Base-by-base conservation (phyloP, 2,888 invertebrate genomes). In the Neoascia interrupta region DNA sequence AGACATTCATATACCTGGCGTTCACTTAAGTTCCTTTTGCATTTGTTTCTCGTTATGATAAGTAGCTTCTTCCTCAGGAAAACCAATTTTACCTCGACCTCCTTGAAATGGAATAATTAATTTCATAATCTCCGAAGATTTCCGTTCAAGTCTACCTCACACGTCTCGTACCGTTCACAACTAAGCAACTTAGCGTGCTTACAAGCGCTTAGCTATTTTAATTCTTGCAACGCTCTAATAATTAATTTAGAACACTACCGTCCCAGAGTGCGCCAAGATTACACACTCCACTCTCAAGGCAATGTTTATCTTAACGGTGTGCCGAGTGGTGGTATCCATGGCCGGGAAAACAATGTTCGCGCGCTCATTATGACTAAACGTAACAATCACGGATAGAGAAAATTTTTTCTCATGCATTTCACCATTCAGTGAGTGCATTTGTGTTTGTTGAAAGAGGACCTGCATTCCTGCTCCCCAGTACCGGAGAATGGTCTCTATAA, bases 261-360 rank as follows among this genome's bases (percentile, higher is more conserved):
- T 34, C 51, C 23, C 28, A 13, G 56, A 11, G 13, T 11, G 19
- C 16, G n/a, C 56, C 5, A 45, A 23, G 31, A 39, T 51, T 60
- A 21, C 23, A n/a, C n/a, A n/a, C n/a, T n/a, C 47, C 19, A 21
- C 31, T 56, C 19, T 45, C 21, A 37, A 45, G 53, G 6, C 53
- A 58, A 66, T 74, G 73, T 53, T 68, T 51, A 58, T 54, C 31
- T 60, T 74, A 60, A 68, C 73, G 60, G 66, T 51, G 15, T 41
- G 13, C 1, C 31, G 41, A 28, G 10, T 28, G 18, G 43, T 13
- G 13, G 23, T 45, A 39, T 58, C 21, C n/a, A 45, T 58, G 16
- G 51, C 43, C n/a, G 8, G 36, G 49, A 56, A 53, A 66, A 66
- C 21, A 58, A 58, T 58, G 36, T 31, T 53, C 18, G 41, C 28